These are phyloP conservation scores for Trichonephila clavipes DNA, from an alignment of 1,140 invertebrate genomes.

Conservation along the genomic window DNA sequence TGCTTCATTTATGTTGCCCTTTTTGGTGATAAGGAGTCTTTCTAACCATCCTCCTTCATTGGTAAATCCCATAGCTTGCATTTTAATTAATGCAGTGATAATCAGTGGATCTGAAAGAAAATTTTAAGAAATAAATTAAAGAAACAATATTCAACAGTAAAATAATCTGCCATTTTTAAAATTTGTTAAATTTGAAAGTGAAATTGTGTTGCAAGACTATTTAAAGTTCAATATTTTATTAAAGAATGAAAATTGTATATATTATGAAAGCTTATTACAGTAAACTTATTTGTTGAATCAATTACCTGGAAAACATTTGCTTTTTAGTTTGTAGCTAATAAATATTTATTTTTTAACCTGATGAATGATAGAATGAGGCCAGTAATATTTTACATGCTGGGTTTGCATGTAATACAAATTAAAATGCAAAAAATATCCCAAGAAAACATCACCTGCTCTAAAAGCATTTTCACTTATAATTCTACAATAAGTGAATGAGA, in stretches of 20 bases:
- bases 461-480: too few species aligned
- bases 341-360: not conserved
- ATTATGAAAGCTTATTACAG: too few species aligned
- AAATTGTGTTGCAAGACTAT: too few species aligned
- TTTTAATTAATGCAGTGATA: conserved; percentile 84
- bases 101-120: conserved; percentile 83
- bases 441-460: too few species aligned
- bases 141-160: not conserved
- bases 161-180: not conserved
- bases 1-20: conserved; percentile 87
- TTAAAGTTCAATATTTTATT: too few species aligned
- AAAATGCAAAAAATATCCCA: too few species aligned
- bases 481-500: too few species aligned
- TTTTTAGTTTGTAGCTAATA: too few species aligned
- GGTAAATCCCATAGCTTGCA: conserved; percentile 91
- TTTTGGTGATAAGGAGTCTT: conserved; percentile 83
- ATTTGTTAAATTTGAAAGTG: not conserved
- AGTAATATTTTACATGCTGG: not conserved
- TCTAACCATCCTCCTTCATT: conserved; percentile 86
- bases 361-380: not conserved
- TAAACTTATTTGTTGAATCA: too few species aligned
- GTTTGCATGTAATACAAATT: too few species aligned
- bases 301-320: too few species aligned
- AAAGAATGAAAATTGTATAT: too few species aligned
- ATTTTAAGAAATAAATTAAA: not conserved